A percentile compares a stretch with the other conserved stretches of the same genome.
phyloP scores from a whole-genome alignment of 2,797 vertebrate species.

The Carcharodon carcharias region DNA sequence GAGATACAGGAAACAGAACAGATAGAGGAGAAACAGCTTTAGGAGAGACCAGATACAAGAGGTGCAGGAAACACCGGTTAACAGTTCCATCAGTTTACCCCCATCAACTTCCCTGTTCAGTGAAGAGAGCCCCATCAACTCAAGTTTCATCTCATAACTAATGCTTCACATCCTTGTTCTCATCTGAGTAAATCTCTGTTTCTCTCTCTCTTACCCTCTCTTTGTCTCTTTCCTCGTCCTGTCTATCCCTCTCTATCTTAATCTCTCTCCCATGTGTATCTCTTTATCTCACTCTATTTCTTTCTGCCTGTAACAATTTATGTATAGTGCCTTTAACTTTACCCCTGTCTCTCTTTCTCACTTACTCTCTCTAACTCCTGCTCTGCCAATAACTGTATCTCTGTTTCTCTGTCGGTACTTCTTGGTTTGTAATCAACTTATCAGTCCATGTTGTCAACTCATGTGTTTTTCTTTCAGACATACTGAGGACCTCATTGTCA shows the following conservation, averaged over 20 bases:
- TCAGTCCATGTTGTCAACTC: background rate
- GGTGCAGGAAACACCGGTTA: background rate
- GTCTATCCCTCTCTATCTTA: background rate
- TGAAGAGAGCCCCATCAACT: background rate
- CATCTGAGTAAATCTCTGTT: background rate
- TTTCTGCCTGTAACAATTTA: background rate
- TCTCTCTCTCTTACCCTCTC: background rate
- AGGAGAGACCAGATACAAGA: no score
- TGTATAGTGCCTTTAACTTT: background rate
- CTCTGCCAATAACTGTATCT: background rate
- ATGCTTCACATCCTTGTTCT: background rate
- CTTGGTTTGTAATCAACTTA: background rate
- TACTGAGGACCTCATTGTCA: constrained; percentile 87
- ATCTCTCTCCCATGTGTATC: background rate
- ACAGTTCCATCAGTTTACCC: background rate
- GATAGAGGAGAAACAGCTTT: no score
- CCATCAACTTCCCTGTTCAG: background rate
- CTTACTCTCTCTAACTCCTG: background rate
- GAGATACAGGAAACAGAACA: background rate
- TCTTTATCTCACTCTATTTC: background rate
- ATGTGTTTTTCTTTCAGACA: constrained; percentile 58
- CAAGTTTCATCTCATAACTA: background rate
- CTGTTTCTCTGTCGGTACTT: background rate
- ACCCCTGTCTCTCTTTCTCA: background rate
- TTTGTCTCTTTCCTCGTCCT: background rate